Conservation (phyloP, 1,140 invertebrate genomes). For the Panagrolaimus sp. region DNA sequence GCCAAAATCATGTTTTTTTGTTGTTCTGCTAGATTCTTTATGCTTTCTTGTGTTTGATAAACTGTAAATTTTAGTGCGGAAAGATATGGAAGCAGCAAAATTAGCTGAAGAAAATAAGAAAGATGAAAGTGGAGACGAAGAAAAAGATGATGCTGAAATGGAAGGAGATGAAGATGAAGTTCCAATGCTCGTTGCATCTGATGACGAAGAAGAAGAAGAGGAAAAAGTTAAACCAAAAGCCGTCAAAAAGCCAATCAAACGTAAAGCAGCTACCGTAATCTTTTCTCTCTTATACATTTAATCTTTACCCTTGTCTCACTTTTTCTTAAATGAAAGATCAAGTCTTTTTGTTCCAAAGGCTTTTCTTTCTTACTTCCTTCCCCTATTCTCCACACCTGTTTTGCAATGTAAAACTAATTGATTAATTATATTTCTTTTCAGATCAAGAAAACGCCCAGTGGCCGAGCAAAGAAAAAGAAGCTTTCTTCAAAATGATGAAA, state of each 20-base stretch:
- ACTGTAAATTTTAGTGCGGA: not conserved
- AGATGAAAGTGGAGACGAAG: not conserved
- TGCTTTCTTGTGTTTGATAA: too few relatives aligned
- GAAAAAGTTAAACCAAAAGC: slow-evolving; percentile 3
- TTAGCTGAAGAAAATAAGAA: not conserved
- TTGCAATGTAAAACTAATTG: not conserved
- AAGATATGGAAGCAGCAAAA: slow-evolving; percentile 1
- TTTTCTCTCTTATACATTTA: not conserved
- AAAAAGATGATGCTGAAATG: not conserved
- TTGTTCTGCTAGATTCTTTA: too few relatives aligned
- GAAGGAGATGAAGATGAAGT: slow-evolving; percentile 1
- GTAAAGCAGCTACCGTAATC: not conserved
- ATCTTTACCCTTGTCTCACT: too few relatives aligned
- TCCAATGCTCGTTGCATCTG: not conserved
- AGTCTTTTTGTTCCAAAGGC: too few relatives aligned
- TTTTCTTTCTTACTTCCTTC: too few relatives aligned
- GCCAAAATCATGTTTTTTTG: too few relatives aligned
- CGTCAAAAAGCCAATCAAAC: not conserved
- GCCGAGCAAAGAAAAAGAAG: slow-evolving; percentile 13
- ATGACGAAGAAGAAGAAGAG: not conserved
- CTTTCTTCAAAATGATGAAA: not conserved
- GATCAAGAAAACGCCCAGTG: slow-evolving; percentile 2
- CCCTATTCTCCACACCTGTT: not conserved
- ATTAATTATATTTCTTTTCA: slow-evolving; percentile 6
- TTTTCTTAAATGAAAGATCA: too few relatives aligned